A percentile compares a stretch with the other conserved stretches of the same genome.
These are phyloP conservation scores for Myiotriccus ornatus DNA, from an alignment of 2,797 vertebrate species.

Conservation along the genomic window DNA sequence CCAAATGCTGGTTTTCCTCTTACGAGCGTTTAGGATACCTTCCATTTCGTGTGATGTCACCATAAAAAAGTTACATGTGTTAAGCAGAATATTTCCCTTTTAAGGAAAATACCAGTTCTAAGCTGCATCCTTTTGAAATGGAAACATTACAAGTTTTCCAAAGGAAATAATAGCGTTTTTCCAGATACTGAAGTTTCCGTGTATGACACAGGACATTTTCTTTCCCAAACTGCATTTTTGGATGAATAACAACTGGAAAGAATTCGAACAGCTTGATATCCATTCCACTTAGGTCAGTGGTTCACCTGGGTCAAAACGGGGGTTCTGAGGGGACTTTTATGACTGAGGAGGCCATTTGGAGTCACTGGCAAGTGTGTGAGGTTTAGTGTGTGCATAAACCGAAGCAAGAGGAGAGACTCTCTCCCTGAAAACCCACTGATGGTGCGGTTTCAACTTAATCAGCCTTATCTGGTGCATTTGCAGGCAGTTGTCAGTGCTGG, in stretches of 20 bases:
- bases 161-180: background rate
- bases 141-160: background rate
- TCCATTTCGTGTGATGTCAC: background rate
- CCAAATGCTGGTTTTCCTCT: background rate
- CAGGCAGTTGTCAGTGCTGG: background rate
- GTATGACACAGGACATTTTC: background rate
- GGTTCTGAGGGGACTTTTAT: background rate
- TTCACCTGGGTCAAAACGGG: background rate
- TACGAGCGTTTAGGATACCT: background rate
- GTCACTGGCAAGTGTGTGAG: background rate
- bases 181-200: background rate
- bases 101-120: background rate
- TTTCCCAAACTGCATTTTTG: background rate
- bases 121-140: background rate
- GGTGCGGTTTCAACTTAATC: background rate
- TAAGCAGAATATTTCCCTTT: background rate
- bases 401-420: background rate
- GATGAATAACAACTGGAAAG: background rate
- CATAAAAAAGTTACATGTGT: rapidly evolving
- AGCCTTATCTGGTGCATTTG: background rate
- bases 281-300: background rate
- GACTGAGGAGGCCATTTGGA: background rate
- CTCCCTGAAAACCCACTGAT: background rate
- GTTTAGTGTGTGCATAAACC: background rate
- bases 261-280: background rate